These are phyloP conservation scores for Cheiracanthium punctorium DNA, from an alignment of 2,888 invertebrate genomes.

Conservation along the genomic window DNA sequence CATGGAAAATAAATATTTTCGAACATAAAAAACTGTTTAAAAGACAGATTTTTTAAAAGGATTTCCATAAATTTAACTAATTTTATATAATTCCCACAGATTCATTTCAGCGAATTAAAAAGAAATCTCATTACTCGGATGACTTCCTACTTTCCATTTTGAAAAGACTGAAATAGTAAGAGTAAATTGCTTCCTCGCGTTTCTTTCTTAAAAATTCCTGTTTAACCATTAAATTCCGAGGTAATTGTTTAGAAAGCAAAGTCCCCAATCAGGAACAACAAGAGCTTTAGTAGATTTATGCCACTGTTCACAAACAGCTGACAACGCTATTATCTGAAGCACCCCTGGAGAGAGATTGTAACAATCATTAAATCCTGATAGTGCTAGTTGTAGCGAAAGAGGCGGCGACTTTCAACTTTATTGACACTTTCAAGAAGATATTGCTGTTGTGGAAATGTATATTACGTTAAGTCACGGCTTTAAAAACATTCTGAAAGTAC, in stretches of 20 bases:
- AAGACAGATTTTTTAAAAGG: too few species aligned
- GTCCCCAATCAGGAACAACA: slow-evolving; percentile 41
- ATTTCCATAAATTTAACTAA: too few species aligned
- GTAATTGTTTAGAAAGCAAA: slow-evolving; percentile 55
- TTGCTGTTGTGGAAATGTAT: slow-evolving; percentile 30
- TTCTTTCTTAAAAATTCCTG: slow-evolving; percentile 25
- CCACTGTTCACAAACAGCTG: slow-evolving; percentile 53
- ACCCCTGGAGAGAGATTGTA: slow-evolving; percentile 33
- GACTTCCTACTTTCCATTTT: neutral
- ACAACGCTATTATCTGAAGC: slow-evolving; percentile 55
- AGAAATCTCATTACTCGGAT: too few species aligned
- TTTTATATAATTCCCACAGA: too few species aligned
- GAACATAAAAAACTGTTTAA: too few species aligned
- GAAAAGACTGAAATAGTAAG: neutral
- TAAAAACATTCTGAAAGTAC: neutral
- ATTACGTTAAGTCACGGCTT: slow-evolving; percentile 12
- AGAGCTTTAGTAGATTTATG: slow-evolving; percentile 42
- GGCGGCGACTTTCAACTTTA: slow-evolving; percentile 55
- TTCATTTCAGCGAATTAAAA: too few species aligned
- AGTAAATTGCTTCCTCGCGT: slow-evolving; percentile 17
- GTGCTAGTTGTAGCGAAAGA: slow-evolving; percentile 39
- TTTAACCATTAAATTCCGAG: slow-evolving; percentile 32
- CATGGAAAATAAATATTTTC: too few species aligned
- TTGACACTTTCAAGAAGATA: slow-evolving; percentile 54
- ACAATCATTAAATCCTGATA: slow-evolving; percentile 51